phyloP scores from a whole-genome alignment of 2,797 vertebrate genomes.

The Artibeus jamaicensis region DNA sequence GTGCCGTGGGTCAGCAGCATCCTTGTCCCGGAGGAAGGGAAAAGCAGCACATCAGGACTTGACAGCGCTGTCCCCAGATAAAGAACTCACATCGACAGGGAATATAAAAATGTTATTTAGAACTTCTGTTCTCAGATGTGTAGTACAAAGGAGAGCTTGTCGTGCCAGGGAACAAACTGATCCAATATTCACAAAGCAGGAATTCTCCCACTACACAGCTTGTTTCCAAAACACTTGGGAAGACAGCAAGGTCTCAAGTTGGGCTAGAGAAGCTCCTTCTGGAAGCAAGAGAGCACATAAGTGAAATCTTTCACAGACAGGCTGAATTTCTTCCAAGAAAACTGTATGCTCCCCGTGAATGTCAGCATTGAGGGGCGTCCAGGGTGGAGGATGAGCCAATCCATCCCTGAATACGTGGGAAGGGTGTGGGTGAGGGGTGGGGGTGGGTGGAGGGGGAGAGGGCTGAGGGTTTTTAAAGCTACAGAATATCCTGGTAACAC shows the following conservation, averaged over 20 bases:
- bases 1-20: neutral
- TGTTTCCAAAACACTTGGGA: conserved; percentile 75
- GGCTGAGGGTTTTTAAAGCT: neutral
- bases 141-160: conserved; percentile 70
- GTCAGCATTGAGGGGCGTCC: neutral
- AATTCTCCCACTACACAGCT: conserved; percentile 60
- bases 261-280: conserved; percentile 43
- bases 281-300: conserved; percentile 41
- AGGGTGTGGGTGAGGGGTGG: neutral
- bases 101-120: conserved; percentile 72
- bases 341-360: accelerated
- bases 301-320: neutral
- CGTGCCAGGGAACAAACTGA: conserved; percentile 66
- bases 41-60: neutral
- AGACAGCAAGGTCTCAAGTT: conserved; percentile 48
- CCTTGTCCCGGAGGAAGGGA: neutral
- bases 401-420: neutral
- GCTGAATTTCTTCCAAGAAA: neutral
- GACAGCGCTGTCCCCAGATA: conserved; percentile 34
- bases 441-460: no score
- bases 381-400: neutral
- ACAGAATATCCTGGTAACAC: conserved; percentile 64
- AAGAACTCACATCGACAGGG: conserved; percentile 41
- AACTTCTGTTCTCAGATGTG: conserved; percentile 69
- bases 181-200: conserved; percentile 61